A percentile compares a stretch with the other conserved stretches of the same genome.
These are phyloP conservation scores for Phrynocephalus vlangalii DNA, from an alignment of 2,797 vertebrate species.

Conservation along the genomic window DNA sequence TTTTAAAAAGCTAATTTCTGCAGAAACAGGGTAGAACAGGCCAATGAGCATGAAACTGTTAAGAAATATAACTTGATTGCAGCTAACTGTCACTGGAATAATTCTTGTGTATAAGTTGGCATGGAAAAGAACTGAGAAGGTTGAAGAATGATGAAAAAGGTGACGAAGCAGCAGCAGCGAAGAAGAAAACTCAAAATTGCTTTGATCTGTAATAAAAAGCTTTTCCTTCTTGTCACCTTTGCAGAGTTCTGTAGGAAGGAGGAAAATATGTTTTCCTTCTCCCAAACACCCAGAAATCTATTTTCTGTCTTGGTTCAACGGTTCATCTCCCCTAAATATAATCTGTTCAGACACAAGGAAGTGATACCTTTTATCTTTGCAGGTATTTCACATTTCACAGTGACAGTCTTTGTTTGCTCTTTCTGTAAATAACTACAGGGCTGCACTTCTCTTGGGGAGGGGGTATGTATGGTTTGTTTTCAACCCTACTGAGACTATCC, in stretches of 20 bases:
- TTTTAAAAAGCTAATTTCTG: not conserved
- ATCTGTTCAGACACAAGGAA: conserved; percentile 33
- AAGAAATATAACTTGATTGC: too few relatives aligned
- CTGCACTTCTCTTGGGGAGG: conserved; percentile 22
- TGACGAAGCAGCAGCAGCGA: conserved; percentile 24
- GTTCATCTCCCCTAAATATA: conserved; percentile 39
- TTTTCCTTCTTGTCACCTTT: conserved; percentile 56
- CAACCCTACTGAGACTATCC: not conserved
- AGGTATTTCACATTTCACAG: conserved; percentile 32
- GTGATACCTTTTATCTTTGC: conserved; percentile 47
- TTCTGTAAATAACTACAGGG: conserved; percentile 29
- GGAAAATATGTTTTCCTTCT: conserved; percentile 17
- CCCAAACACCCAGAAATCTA: conserved; percentile 49
- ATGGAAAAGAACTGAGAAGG: not conserved
- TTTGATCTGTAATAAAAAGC: conserved; percentile 48
- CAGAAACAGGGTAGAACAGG: not conserved
- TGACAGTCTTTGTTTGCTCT: conserved; percentile 30
- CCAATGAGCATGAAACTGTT: not conserved
- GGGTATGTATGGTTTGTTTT: conserved; percentile 32
- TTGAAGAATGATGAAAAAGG: conserved; percentile 1
- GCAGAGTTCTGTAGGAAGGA: conserved; percentile 53
- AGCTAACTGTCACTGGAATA: not conserved
- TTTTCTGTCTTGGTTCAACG: conserved; percentile 56
- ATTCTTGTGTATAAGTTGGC: not conserved
- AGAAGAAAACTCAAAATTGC: conserved; percentile 39